Evolutionary conservation across 2,113 vertebrate genomes (phyloP).

Genomic region (Hippocampus zosterae): DNA sequence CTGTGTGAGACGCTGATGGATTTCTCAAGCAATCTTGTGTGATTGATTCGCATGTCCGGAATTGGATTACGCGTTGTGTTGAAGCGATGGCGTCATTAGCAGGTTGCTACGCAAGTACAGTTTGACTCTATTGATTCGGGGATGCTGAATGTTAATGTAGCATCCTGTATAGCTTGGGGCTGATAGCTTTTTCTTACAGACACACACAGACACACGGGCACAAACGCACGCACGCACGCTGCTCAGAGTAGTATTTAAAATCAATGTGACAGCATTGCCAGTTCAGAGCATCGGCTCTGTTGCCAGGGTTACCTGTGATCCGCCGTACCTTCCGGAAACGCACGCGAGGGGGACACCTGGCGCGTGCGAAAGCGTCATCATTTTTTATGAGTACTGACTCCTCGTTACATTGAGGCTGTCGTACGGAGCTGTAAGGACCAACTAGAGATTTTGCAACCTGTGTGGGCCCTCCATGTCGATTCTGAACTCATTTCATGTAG

Average conservation of each 20-base stretch:
- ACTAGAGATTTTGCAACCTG: neutral
- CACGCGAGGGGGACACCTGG: neutral
- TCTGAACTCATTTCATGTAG: too few relatives aligned
- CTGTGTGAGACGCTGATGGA: neutral
- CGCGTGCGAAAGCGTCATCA: neutral
- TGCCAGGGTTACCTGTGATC: constrained; percentile 25
- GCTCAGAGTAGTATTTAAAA: neutral
- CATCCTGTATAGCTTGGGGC: neutral
- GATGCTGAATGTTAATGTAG: neutral
- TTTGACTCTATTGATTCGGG: neutral
- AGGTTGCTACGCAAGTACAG: neutral
- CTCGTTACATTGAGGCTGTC: neutral
- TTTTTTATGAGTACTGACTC: neutral
- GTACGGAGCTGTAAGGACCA: neutral
- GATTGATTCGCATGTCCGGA: neutral
- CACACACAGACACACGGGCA: neutral
- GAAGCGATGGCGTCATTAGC: neutral
- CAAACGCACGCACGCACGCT: too few relatives aligned
- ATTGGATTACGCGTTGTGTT: neutral
- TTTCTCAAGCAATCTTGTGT: constrained; percentile 9
- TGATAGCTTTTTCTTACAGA: neutral
- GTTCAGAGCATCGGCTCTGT: constrained; percentile 6
- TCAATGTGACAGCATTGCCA: neutral
- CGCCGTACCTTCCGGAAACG: constrained; percentile 8
- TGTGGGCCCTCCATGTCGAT: too few relatives aligned